Conservation (phyloP, 2,797 vertebrate genomes). For the Pangasius sanitwongsei region DNA sequence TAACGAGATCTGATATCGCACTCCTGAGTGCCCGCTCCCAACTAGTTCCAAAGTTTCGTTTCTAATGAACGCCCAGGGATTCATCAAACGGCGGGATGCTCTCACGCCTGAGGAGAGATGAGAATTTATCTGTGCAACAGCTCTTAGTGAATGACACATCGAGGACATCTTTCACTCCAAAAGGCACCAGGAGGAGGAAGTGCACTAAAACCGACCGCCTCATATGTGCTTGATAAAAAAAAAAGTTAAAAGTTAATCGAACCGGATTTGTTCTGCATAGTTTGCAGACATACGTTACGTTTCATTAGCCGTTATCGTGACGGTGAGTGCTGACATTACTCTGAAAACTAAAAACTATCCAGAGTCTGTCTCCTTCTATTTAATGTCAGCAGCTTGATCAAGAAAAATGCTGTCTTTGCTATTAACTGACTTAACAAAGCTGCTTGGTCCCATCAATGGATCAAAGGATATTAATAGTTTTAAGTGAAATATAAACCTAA, state of each 20-base stretch:
- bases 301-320: neutral
- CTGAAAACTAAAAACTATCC: constrained; percentile 42
- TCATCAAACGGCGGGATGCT: constrained; percentile 34
- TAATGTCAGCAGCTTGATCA: constrained; percentile 35
- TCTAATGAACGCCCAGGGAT: constrained; percentile 40
- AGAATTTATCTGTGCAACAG: constrained; percentile 25
- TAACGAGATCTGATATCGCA: constrained; percentile 41
- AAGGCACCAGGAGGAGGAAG: constrained; percentile 22
- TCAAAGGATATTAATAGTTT: constrained; percentile 34
- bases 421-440: constrained; percentile 14
- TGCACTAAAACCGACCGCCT: constrained; percentile 19
- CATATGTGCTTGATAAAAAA: neutral
- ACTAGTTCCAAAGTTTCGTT: constrained; percentile 37
- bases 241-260: constrained; percentile 6
- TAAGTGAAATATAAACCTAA: constrained; percentile 39
- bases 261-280: constrained; percentile 19
- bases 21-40: constrained; percentile 35
- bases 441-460: constrained; percentile 17
- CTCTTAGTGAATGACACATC: constrained; percentile 34
- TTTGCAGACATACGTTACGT: neutral
- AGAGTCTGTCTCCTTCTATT: constrained; percentile 46
- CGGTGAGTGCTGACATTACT: neutral
- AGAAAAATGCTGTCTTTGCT: neutral
- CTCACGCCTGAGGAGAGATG: constrained; percentile 34
- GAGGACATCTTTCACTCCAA: constrained; percentile 34